A percentile compares a stretch with the other conserved stretches of the same genome.
Evolutionary conservation across 2,113 vertebrate species (phyloP).

Genomic region (Psilopsiagon aurifrons): DNA sequence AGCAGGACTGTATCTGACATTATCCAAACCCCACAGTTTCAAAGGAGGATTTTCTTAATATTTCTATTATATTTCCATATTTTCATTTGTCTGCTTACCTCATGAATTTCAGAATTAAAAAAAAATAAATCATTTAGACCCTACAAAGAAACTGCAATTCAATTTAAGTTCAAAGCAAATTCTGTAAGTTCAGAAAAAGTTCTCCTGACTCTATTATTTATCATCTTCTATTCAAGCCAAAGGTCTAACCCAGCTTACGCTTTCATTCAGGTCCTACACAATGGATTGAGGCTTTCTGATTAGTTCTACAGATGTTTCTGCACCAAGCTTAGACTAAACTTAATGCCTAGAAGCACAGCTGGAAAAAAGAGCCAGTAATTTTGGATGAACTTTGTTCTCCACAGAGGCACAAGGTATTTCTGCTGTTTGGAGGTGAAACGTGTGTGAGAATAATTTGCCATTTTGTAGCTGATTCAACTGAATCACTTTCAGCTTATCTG

Average conservation of each 20-base stretch:
- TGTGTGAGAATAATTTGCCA: background rate
- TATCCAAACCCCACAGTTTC: background rate
- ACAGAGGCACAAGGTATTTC: background rate
- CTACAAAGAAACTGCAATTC: background rate
- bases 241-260: background rate
- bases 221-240: background rate
- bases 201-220: background rate
- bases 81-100: background rate
- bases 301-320: background rate
- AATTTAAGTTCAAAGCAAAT: background rate
- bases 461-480: background rate
- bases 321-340: background rate
- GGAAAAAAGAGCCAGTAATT: background rate
- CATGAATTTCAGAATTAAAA: background rate
- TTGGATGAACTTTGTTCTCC: background rate
- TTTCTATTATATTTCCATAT: background rate
- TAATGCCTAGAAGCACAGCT: accelerated
- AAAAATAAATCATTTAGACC: background rate
- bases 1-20: background rate
- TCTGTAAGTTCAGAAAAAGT: background rate
- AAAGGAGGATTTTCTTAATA: background rate
- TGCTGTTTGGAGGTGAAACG: background rate
- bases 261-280: background rate
- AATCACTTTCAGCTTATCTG: background rate
- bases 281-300: background rate